Evolutionary conservation across 1,140 invertebrate species (phyloP), one percentile per base, ranked within the genome.

Genomic region (Bombus balteatus): DNA sequence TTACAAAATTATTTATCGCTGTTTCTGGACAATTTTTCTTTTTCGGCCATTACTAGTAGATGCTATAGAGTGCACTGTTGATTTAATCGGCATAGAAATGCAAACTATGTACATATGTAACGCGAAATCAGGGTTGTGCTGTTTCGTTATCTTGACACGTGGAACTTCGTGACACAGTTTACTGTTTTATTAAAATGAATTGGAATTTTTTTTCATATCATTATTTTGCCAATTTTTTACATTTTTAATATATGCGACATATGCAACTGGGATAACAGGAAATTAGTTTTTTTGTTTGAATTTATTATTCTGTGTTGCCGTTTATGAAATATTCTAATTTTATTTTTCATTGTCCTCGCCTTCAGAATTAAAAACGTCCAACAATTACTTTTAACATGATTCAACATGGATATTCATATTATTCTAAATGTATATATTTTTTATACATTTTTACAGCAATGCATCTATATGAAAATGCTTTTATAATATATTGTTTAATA

Each of bases 81-180:
- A 70, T 80, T 70, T 80, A 22, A 80, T 47, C 15, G 32, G 57
- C n/a, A 62, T 62, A 39, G 81, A 83, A 53, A 75, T 43, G 53
- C 37, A 47, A 53, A 53, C 18, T 68, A 83, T 39, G 59, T 41
- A 22, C 39, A 25, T 53, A 13, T 74, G 53, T 53, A 81, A 81
- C 47, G 43, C 28, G 18, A 81, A 85, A 81, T 68, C 77, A 76
- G 71, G 62, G 22, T 70, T 53, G 32, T 59, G 37, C 43, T 78
- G 62, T 83, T 68, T 28, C 39, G 15, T 84, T 70, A 59, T 83
- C 41, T 74, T 22, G 25, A 4, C 37, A 59, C 70, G 72, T 80
- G 82, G 59, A 71, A 62, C 62, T 57, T 28, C 66, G 66, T 28
- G 32, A 53, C 37, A 22, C 34, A 72, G 43, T 68, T 77, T 57